Evolutionary conservation across 2,797 vertebrate genomes (phyloP), one percentile per base, ranked within the genome.

Genomic region (Falco naumanni): DNA sequence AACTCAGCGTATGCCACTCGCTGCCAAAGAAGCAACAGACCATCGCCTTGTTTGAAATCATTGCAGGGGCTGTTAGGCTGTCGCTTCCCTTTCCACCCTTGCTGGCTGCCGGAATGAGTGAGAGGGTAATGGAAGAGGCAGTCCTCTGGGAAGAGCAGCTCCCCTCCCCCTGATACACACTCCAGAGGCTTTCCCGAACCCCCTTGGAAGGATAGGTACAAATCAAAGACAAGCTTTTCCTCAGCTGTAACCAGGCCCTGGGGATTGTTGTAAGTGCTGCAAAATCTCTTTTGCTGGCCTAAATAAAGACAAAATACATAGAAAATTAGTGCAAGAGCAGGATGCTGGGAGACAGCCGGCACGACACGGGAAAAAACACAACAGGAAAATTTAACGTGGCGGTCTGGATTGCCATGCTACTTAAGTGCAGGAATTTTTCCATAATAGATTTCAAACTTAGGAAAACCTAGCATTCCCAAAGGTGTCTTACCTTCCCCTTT

Each of bases 381-480:
- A 6, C 7, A 22, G 37, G 53, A 76, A 84, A 89, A 60, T 47
- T 6, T 41, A 64, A 31, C 0, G 0, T 37, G 50, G 13, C 21
- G 47, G 21, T 57, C 19, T 54, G 33, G 16, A 33, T 37, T 39
- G 28, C 24, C 0, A 0, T 39, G 18, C 24, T 83, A 39, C 19
- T 48, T 56, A 34, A 57, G 21, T 0, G 1, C 41, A 59, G 70
- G 13, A 24, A 10, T 25, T 90, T 83, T 81, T 56, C 39, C 13
- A 5, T 25, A 69, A 50, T 39, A 54, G 74, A 84, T 29, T 16
- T 28, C 18, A 78, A 92, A 81, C 33, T 54, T 63, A 21, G 7
- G 34, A 77, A 89, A 85, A 68, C 11, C 6, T 43, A 47, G 1
- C 8, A 18, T 89, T 60, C 3, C 15, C 24, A 57, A 83, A 64